Evolutionary conservation across 2,888 invertebrate species (phyloP).

Genomic region (Nebria salina): DNA sequence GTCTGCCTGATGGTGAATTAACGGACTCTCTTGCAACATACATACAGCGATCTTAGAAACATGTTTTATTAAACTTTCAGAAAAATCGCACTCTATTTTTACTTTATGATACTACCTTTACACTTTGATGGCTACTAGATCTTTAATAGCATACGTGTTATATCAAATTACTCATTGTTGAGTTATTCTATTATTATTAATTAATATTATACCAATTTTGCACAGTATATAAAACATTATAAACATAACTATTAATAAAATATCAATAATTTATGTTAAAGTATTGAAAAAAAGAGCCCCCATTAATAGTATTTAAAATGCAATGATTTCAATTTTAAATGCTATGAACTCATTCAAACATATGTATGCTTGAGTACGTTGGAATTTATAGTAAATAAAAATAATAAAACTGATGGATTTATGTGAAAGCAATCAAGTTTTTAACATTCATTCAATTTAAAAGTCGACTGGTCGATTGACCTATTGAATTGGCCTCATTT

Average conservation of each 20-base stretch:
- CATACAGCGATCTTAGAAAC: constrained; percentile 1
- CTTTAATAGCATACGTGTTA: not conserved
- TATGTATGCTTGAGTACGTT: not conserved
- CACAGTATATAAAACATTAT: no score
- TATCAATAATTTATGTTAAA: no score
- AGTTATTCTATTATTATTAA: no score
- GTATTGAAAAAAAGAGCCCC: no score
- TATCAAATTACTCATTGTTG: no score
- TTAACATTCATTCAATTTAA: constrained; percentile 30
- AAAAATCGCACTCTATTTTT: not conserved
- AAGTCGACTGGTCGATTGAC: constrained; percentile 36
- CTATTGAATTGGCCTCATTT: constrained; percentile 38
- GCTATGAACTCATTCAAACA: not conserved
- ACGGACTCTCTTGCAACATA: not conserved
- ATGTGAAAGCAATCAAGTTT: constrained; percentile 18
- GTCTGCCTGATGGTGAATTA: constrained; percentile 41
- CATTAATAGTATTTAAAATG: no score
- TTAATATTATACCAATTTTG: no score
- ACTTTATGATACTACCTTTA: not conserved
- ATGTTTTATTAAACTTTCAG: not conserved
- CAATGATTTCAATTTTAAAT: not conserved
- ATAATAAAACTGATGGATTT: not conserved
- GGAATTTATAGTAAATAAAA: not conserved
- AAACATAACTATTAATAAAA: no score
- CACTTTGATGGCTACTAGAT: not conserved